Base-by-base conservation (phyloP, 2,797 vertebrate genomes). In the Uromys caudimaculatus region DNA sequence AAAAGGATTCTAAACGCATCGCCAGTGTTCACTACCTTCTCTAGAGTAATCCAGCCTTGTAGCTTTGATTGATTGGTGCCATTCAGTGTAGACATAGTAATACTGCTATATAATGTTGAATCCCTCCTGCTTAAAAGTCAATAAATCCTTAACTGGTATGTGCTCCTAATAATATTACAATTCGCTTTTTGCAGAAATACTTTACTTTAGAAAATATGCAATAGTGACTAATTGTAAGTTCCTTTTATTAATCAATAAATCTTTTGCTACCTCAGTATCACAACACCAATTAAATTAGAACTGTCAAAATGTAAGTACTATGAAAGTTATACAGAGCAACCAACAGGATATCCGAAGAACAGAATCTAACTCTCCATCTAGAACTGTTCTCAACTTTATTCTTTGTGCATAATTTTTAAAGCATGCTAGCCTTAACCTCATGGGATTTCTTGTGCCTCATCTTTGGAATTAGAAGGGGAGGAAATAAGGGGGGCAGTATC, bases 11-110 rank as follows among this genome's bases (percentile, higher is more conserved):
- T 97, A 97, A 98, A 98, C 13, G 38, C 82, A 54, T 91, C 95
- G 87, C 95, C 95, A 92, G 96, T 98, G 82, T 98, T 96, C 89
- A 91, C 75, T 98, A 97, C 98, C 98, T 98, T 98, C 96, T 96
- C 97, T 97, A 89, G 94, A 91, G 87, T 98, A 98, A 98, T 95
- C 87, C 89, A 50, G 96, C 97, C 56, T 71, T 62, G 89, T 98
- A 97, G 97, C 98, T 97, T 96, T 98, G 97, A 98, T 98, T 96
- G 97, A 93, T 52, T 56, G 56, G 27, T 96, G 95, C 47, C 84
- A 92, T 73, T 86, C 85, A 93, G 17, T 79, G 54, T 94, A n/a
- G 94, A 56, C 23, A 85, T 96, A 94, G 90, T 90, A 75, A 64
- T 89, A 60, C 41, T 96, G 16, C 77, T 90, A 73, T 5, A 0